Evolutionary conservation across 2,797 vertebrate species (phyloP).

Genomic region (Xiphophorus birchmanni): DNA sequence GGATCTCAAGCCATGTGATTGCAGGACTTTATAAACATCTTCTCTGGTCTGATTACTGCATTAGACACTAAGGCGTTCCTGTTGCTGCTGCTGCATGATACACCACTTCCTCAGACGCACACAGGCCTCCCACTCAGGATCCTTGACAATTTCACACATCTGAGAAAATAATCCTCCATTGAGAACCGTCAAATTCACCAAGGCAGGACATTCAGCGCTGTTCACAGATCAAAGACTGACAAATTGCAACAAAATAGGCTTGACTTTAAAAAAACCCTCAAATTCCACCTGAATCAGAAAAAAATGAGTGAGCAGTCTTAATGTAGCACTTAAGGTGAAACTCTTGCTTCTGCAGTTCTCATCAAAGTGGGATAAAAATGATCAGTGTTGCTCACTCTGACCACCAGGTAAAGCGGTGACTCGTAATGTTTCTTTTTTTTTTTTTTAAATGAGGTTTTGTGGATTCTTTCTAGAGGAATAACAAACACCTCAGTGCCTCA

Average conservation of each 20-base stretch:
- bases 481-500: background rate
- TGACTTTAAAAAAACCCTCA: slow-evolving; percentile 21
- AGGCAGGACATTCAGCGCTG: slow-evolving; percentile 27
- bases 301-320: slow-evolving; percentile 16
- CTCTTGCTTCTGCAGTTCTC: background rate
- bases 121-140: slow-evolving; percentile 40
- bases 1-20: slow-evolving; percentile 45
- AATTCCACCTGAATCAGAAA: slow-evolving; percentile 32
- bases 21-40: slow-evolving; percentile 50
- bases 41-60: slow-evolving; percentile 61
- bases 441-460: background rate
- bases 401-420: background rate
- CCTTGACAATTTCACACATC: slow-evolving; percentile 32
- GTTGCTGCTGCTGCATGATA: background rate
- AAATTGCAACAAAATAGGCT: slow-evolving; percentile 31
- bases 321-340: slow-evolving; percentile 16
- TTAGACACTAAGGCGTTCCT: slow-evolving; percentile 41
- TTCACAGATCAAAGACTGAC: slow-evolving; percentile 42
- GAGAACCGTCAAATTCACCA: slow-evolving; percentile 26
- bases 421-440: background rate
- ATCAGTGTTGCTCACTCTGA: slow-evolving; percentile 9
- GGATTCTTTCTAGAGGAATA: background rate
- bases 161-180: slow-evolving; percentile 39
- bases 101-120: slow-evolving; percentile 23
- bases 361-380: slow-evolving; percentile 17